Percentiles rank a stretch among this genome's conserved stretches.
phyloP scores from a whole-genome alignment of 2,113 vertebrate genomes.

The Onychostoma macrolepis region DNA sequence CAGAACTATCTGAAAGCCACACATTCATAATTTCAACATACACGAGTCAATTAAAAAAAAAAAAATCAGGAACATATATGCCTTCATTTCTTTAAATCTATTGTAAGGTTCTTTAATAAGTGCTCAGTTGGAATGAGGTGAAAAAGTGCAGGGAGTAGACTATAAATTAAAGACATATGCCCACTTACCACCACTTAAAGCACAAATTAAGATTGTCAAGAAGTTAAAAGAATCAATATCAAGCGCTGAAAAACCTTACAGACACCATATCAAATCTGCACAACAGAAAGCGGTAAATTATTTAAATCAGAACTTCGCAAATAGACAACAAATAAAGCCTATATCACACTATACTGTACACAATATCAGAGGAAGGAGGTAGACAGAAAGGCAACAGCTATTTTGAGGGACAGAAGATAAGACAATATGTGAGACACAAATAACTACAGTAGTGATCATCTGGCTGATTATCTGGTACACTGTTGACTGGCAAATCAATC shows the following conservation, averaged over 20 bases:
- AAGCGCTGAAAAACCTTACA: neutral
- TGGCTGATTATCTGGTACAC: neutral
- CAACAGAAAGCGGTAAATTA: slow-evolving; percentile 15
- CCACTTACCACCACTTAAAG: slow-evolving; percentile 29
- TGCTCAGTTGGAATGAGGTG: slow-evolving; percentile 21
- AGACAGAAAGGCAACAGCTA: slow-evolving; percentile 51
- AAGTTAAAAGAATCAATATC: slow-evolving; percentile 25
- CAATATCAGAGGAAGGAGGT: neutral
- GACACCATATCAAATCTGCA: neutral
- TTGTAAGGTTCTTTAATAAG: slow-evolving; percentile 16
- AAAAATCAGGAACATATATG: neutral
- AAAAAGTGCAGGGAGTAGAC: neutral
- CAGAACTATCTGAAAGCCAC: neutral
- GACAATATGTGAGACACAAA: slow-evolving; percentile 1
- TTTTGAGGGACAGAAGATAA: slow-evolving; percentile 41
- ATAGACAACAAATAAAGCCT: neutral
- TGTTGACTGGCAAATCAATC: neutral
- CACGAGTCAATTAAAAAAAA: neutral
- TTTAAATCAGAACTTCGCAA: neutral
- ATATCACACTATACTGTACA: slow-evolving; percentile 21
- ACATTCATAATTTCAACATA: slow-evolving; percentile 29
- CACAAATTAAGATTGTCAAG: slow-evolving; percentile 58
- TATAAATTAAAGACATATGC: neutral
- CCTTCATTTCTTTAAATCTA: neutral
- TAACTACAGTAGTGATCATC: neutral